Evolutionary conservation across 2,797 vertebrate species (phyloP), one percentile per base, ranked within the genome.

Genomic region (Gastrophryne carolinensis): DNA sequence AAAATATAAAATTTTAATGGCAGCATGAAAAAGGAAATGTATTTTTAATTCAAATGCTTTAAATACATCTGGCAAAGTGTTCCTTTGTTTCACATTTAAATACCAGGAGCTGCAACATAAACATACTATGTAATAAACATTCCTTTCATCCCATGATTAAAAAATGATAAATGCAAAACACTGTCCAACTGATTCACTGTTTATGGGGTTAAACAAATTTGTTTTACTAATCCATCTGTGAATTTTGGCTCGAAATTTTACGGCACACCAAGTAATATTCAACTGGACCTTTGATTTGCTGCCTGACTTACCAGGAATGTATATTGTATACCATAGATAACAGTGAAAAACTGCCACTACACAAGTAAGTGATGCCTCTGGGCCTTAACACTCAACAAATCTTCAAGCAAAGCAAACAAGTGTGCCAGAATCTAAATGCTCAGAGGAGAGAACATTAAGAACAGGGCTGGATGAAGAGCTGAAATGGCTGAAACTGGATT

Each of bases 221-320:
- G 24, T 39, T 75, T 69, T 61, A 54, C 53, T 12, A 32, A 53
- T 67, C 73, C 64, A 75, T 75, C 73, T 75, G 73, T 75, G 73
- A 60, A 68, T 75, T 11, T 53, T 75, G 73, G 73, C 73, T 30
- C 15, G n/a, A 23, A 23, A 35, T 62, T 75, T 75, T 75, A 75
- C 53, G 54, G 35, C 29, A 17, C 63, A 53, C 44, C 17, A 23
- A 61, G 15, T 41, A 64, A 68, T 57, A 75, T 32, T 75, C 15
- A 68, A 68, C 44, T 41, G 41, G 52, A 68, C 56, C 19, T 68
- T 50, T 61, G 54, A 75, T 68, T 49, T 75, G 73, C 64, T 68
- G 62, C 53, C 73, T 75, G 54, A 23, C 58, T 21, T 15, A 50
- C 7, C 9, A 60, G 30, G 5, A 47, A 17, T 35, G 34, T 19